Evolutionary conservation across 2,888 invertebrate genomes (phyloP).

Genomic region (Pachymerium ferrugineum): DNA sequence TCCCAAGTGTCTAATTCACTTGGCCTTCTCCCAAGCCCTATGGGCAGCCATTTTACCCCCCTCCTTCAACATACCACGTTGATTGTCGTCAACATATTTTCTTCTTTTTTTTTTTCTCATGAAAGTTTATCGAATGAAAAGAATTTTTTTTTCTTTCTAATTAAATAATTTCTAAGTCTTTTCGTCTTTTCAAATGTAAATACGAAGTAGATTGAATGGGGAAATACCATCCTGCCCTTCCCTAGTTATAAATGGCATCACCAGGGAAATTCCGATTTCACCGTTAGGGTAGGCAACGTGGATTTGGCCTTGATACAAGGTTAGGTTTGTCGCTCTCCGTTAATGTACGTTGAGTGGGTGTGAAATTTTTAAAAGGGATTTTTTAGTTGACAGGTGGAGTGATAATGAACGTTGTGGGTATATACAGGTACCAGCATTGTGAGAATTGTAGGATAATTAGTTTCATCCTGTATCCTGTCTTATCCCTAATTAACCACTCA

Average conservation of each 20-base stretch:
- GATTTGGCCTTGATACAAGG: conserved; percentile 23
- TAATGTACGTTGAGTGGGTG: too few relatives aligned
- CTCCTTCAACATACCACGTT: too few relatives aligned
- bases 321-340: background rate
- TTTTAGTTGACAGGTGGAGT: background rate
- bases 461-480: background rate
- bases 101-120: too few relatives aligned
- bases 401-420: background rate
- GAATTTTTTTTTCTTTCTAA: too few relatives aligned
- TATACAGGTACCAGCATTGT: background rate
- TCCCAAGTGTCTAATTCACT: too few relatives aligned
- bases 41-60: too few relatives aligned
- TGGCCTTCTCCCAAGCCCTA: too few relatives aligned
- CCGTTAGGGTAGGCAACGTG: background rate
- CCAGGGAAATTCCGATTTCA: background rate
- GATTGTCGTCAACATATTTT: too few relatives aligned
- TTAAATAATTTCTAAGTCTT: too few relatives aligned
- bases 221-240: background rate
- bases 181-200: background rate
- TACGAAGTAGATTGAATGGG: background rate
- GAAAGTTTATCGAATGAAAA: too few relatives aligned
- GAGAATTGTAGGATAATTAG: background rate
- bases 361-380: too few relatives aligned
- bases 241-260: background rate
- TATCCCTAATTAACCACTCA: background rate